Evolutionary conservation across 2,888 invertebrate genomes (phyloP), one percentile per base, ranked within the genome.

Genomic region (Drosophila antonietae): DNA sequence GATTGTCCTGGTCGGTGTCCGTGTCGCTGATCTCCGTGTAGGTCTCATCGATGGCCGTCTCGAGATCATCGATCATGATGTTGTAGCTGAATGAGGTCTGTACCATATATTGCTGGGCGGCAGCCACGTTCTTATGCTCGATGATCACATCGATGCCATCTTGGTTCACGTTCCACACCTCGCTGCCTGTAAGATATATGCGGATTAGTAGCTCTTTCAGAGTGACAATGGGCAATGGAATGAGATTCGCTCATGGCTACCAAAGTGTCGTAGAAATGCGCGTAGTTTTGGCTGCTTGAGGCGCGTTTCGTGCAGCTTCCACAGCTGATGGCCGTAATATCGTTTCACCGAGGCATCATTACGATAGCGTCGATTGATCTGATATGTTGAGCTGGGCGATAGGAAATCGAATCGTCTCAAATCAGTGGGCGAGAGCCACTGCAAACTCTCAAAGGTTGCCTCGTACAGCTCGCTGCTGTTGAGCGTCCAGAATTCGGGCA

Each of bases 11-110:
- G 23, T 95, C 92, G 1, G 94, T 49, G 23, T 95, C 92, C 1
- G 94, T 94, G 33, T 96, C 96, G 90, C 96, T 97, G 91, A 96
- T 96, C 68, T 95, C 95, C 70, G 75, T 77, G 59, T 91, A 92
- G 0, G 91, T 92, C 49, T 92, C 91, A 63, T 97, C 95, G 58
- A 97, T 97, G 51, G 96, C 95, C 81, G 93, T 93, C 90, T 97
- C 97, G 15, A 97, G 91, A 91, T 97, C 95, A n/a, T 95, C 94
- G 76, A 97, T 96, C 70, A 96, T 93, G 3, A 97, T 93, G 52
- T 95, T 94, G 90, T 94, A 96, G 14, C 94, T 91, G 66, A 97
- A 94, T 41, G 94, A 94, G 63, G 95, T 94, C 59, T 94, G 93
- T 43, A 93, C 92, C 65, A 95, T 94, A 3, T 96, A 95, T 72